Conservation (phyloP, 1,140 invertebrate genomes). For the Zaprionus capensis region DNA sequence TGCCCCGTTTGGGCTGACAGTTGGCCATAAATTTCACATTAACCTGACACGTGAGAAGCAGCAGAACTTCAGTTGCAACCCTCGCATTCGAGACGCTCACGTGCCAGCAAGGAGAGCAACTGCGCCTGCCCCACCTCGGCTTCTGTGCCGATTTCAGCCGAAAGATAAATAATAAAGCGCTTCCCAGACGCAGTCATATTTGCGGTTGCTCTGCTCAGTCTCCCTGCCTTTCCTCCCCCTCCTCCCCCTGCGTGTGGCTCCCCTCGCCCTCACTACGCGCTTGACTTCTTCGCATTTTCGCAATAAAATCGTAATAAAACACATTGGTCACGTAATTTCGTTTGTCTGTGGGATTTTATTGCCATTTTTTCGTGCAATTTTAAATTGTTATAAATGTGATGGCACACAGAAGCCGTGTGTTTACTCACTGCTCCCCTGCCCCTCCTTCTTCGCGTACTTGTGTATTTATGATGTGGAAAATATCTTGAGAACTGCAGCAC, state of each 20-base stretch:
- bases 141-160: conserved; percentile 78
- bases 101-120: conserved; percentile 50
- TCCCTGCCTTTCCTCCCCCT: not conserved
- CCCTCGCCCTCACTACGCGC: conserved; percentile 15
- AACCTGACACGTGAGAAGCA: conserved; percentile 74
- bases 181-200: conserved; percentile 76
- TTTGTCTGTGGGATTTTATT: conserved; percentile 84
- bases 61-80: conserved; percentile 62
- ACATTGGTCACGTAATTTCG: conserved; percentile 84
- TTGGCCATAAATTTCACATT: conserved; percentile 72
- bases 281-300: conserved; percentile 80
- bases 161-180: conserved; percentile 81
- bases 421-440: conserved; percentile 29
- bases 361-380: conserved; percentile 82
- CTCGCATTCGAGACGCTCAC: conserved; percentile 66
- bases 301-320: conserved; percentile 84
- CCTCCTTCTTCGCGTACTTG: conserved; percentile 51
- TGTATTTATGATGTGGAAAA: conserved; percentile 83
- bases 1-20: conserved; percentile 4
- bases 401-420: conserved; percentile 67
- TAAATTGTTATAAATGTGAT: conserved; percentile 83
- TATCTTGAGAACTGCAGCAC: conserved; percentile 63
- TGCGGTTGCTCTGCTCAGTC: conserved; percentile 55
- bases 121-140: conserved; percentile 41
- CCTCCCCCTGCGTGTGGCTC: conserved; percentile 7